Conservation (phyloP, 1,140 invertebrate genomes). For the Drosophila ogumai region DNA sequence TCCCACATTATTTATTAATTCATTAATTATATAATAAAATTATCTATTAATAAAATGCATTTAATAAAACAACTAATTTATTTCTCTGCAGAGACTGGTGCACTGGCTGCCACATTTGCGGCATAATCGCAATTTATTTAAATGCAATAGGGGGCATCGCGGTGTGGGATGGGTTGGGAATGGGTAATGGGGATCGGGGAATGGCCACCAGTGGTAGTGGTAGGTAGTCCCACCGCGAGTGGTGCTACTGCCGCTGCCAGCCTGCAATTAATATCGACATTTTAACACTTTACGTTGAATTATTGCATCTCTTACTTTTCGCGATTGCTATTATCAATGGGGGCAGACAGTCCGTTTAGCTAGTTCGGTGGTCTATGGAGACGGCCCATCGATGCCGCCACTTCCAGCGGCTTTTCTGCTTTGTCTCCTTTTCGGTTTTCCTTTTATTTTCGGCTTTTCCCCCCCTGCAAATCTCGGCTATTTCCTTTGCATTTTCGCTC, state of each 20-base stretch:
- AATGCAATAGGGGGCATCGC: conserved; percentile 51
- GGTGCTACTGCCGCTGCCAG: conserved; percentile 32
- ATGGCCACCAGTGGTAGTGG: conserved; percentile 2
- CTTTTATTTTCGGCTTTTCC: conserved; percentile 23
- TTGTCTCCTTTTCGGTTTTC: conserved; percentile 4
- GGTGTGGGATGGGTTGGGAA: background rate
- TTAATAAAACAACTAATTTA: background rate
- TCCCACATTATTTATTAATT: background rate
- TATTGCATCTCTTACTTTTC: conserved; percentile 79
- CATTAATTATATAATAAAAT: background rate
- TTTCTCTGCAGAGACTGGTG: conserved; percentile 18
- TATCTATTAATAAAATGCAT: background rate
- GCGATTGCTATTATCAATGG: conserved; percentile 77
- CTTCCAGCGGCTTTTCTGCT: conserved; percentile 27
- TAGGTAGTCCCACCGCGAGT: conserved; percentile 15
- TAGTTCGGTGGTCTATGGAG: conserved; percentile 47
- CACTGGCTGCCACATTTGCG: conserved; percentile 75
- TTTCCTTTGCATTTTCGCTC: conserved; percentile 56
- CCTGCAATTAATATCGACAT: conserved; percentile 84
- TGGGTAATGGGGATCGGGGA: background rate
- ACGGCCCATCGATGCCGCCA: conserved; percentile 16
- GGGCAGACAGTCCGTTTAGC: conserved; percentile 54
- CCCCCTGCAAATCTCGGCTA: conserved; percentile 18
- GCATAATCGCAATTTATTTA: conserved; percentile 83
- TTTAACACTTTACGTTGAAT: conserved; percentile 82